These are phyloP conservation scores for Patella vulgata DNA, from an alignment of 1,140 invertebrate species.

Conservation along the genomic window DNA sequence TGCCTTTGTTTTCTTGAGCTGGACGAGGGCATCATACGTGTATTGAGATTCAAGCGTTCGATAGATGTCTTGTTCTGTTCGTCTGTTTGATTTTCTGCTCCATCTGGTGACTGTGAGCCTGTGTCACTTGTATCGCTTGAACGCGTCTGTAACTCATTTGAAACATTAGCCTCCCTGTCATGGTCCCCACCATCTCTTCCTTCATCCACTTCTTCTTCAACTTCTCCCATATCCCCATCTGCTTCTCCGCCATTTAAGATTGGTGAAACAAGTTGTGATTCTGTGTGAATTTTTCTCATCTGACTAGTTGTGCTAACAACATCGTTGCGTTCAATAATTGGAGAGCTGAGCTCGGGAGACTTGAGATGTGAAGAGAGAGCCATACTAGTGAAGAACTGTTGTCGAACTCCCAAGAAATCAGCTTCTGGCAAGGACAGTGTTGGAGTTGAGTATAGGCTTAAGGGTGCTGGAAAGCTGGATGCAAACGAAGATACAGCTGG, in stretches of 20 bases:
- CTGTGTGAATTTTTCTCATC: slow-evolving; percentile 39
- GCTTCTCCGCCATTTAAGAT: not conserved
- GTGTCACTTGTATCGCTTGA: slow-evolving; percentile 34
- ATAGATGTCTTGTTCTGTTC: slow-evolving; percentile 16
- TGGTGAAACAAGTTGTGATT: slow-evolving; percentile 33
- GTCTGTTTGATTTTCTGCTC: slow-evolving; percentile 21
- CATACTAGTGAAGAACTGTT: slow-evolving; percentile 16
- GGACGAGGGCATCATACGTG: slow-evolving; percentile 47
- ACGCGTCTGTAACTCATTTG: not conserved
- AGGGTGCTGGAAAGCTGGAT: slow-evolving; percentile 28
- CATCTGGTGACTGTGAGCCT: slow-evolving; percentile 27
- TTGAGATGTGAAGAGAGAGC: slow-evolving; percentile 20
- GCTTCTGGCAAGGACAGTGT: slow-evolving; percentile 17
- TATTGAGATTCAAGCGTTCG: slow-evolving; percentile 53
- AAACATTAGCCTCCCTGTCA: slow-evolving; percentile 6
- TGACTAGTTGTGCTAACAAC: slow-evolving; percentile 41
- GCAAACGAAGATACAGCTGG: slow-evolving; percentile 8
- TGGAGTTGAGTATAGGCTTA: slow-evolving; percentile 31
- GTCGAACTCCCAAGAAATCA: not conserved
- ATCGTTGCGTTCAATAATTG: slow-evolving; percentile 26
- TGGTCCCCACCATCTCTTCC: not conserved
- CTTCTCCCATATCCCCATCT: slow-evolving; percentile 6
- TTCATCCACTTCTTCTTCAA: slow-evolving; percentile 5
- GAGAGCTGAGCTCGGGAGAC: slow-evolving; percentile 16
- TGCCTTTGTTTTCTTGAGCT: slow-evolving; percentile 54